Conservation (phyloP, 2,113 vertebrate species). For the Ifrita kowaldi region DNA sequence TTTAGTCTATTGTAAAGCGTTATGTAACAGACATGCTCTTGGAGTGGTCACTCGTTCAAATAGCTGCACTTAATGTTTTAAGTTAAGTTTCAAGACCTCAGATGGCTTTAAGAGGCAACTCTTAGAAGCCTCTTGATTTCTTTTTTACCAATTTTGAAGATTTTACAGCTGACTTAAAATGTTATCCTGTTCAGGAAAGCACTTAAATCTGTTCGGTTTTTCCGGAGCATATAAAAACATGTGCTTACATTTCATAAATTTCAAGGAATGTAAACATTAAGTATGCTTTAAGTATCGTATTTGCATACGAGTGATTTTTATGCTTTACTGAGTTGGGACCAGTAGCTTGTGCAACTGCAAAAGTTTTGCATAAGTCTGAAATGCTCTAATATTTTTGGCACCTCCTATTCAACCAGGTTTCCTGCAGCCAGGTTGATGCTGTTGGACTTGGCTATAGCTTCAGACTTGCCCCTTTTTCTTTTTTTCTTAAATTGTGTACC, state of each 20-base stretch:
- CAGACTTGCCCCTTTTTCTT: not conserved
- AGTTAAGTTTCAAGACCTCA: slow-evolving; percentile 64
- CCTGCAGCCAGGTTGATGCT: slow-evolving; percentile 8
- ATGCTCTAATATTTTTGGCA: slow-evolving; percentile 26
- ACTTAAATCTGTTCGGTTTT: not conserved
- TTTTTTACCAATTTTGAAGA: slow-evolving; percentile 6
- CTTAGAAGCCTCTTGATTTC: slow-evolving; percentile 6
- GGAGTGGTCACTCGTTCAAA: not conserved
- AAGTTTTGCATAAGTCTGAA: slow-evolving; percentile 33
- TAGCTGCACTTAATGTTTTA: slow-evolving; percentile 27
- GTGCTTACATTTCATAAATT: not conserved
- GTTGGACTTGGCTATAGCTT: slow-evolving; percentile 14
- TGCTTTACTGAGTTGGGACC: slow-evolving; percentile 32
- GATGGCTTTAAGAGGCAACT: slow-evolving; percentile 42
- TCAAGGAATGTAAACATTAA: not conserved
- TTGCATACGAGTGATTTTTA: not conserved
- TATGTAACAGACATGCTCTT: not conserved
- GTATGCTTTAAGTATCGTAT: not conserved
- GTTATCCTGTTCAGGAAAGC: slow-evolving; percentile 29
- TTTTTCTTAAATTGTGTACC: slow-evolving; percentile 37
- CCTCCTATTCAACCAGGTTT: not conserved
- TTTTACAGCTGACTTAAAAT: not conserved
- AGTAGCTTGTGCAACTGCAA: not conserved
- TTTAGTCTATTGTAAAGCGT: not conserved
- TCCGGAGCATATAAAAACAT: not conserved